These are phyloP conservation scores for Tromatobia lineatoria DNA, from an alignment of 2,888 invertebrate genomes.

Conservation along the genomic window DNA sequence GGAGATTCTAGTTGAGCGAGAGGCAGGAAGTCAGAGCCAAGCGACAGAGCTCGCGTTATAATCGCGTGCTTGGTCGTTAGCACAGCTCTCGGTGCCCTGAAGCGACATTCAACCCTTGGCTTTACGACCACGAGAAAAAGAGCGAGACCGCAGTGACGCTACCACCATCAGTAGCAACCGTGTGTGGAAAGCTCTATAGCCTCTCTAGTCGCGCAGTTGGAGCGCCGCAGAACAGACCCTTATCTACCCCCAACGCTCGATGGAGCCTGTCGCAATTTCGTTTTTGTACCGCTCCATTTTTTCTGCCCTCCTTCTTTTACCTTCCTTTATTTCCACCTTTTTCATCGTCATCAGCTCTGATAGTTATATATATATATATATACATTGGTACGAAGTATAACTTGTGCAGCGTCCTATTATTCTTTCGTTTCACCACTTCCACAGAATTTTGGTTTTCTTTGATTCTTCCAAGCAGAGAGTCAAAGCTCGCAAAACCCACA, in stretches of 20 bases:
- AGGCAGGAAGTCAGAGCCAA: slow-evolving; percentile 17
- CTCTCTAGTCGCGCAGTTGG: slow-evolving; percentile 53
- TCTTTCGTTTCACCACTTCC: slow-evolving; percentile 39
- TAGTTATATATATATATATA: slow-evolving; percentile 11
- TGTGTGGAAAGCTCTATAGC: slow-evolving; percentile 48
- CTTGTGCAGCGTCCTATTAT: slow-evolving; percentile 37
- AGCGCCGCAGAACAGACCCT: slow-evolving; percentile 65
- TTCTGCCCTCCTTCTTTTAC: slow-evolving; percentile 19
- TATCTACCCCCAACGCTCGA: slow-evolving; percentile 60
- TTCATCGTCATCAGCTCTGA: slow-evolving; percentile 60
- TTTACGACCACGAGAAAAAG: slow-evolving; percentile 67
- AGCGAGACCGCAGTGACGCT: slow-evolving; percentile 48
- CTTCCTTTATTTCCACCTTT: slow-evolving; percentile 24
- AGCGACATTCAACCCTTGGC: slow-evolving; percentile 80
- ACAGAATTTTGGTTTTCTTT: slow-evolving; percentile 77
- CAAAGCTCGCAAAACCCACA: slow-evolving; percentile 38
- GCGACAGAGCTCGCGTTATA: slow-evolving; percentile 68
- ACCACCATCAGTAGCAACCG: slow-evolving; percentile 37
- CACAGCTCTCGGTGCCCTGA: slow-evolving; percentile 75
- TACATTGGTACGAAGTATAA: slow-evolving; percentile 3
- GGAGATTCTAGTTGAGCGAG: slow-evolving; percentile 13
- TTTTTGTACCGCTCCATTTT: slow-evolving; percentile 51
- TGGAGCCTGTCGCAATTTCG: slow-evolving; percentile 54
- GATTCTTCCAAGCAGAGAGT: slow-evolving; percentile 59
- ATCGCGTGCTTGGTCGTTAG: slow-evolving; percentile 76